Base-by-base conservation (phyloP, 2,113 vertebrate genomes). In the Poicephalus gulielmi region DNA sequence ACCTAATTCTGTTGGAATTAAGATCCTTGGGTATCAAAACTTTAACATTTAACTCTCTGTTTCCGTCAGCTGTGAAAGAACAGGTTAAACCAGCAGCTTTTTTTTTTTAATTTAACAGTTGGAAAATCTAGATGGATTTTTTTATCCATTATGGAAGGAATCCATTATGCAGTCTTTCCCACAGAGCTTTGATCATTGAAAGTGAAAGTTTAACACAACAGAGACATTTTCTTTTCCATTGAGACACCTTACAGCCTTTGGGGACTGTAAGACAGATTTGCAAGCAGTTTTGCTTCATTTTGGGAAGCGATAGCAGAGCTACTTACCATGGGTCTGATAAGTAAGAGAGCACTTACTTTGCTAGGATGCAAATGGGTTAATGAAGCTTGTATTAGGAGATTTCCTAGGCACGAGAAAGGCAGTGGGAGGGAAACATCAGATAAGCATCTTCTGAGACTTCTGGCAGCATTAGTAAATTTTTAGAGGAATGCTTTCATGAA, bases 1-100 rank as follows among this genome's bases (percentile, higher is more conserved):
- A 30, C 92, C 86, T 92, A 92, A 94, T 93, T 96, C 94, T 80
- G 91, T 92, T 97, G 95, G 92, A 95, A 91, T 94, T 4, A 57
- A 70, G 28, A 69, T 41, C 78, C 84, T 77, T 86, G 62, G 80
- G 71, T 93, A 76, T 85, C 69, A 97, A 82, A 95, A 91, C 86
- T 92, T 95, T 82, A 94, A 84, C 35, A 10, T 88, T 83, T 94
- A 90, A 95, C 63, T 85, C 78, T 41, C 35, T 37, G 77, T 80
- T 96, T 95, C 92, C 68, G 90, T 86, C 79, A 93, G 43, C 93
- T 95, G 46, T 95, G 90, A 97, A 96, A 97, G 83, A 96, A 88
- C 89, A 96, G 57, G 86, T 96, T 93, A 96, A 93, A 96, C 53
- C 37, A 83, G 83, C 92, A 90, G 7, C 4, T 28, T n/a, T 43